Base-by-base conservation (phyloP, 2,113 vertebrate genomes). In the Etheostoma spectabile region DNA sequence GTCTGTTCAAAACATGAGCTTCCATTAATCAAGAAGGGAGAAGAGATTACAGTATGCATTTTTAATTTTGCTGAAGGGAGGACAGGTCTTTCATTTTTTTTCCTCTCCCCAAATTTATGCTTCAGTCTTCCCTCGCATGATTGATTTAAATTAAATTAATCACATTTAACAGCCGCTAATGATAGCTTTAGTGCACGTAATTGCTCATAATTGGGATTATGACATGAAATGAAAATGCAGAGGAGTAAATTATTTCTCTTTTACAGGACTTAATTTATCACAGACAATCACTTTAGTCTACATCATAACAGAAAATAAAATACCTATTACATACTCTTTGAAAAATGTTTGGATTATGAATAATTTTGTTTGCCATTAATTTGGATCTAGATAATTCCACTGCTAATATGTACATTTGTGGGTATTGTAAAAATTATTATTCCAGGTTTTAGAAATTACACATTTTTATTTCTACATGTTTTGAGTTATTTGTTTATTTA, bases 51-150 rank as follows among this genome's bases (percentile, higher is more conserved):
- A 30, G 30, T 30, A 30, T 55, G 4, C 30, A 12, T 82, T 74
- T 21, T 55, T 45, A 10, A 52, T 82, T 82, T 42, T 77, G 11
- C 48, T 76, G 42, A 52, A n/a, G 8, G 24, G 30, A 59, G 16
- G 35, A 42, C 7, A 70, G 21, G 18, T 48, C 3, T 66, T 52
- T 56, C 33, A 27, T 67, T 16, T 61, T 16, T 61, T 51, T 24
- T 22, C 35, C 6, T 38, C 11, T 30, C 24, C 6, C 27, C 1
- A 13, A 38, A 67, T 22, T 49, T 18, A 48, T 24, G 24, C 19
- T 13, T 33, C 19, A 22, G 24, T n/a, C 38, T 18, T 27, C 18
- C 33, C 42, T 57, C 14, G 3, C 27, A 70, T 42, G 65, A 70
- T 64, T 52, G 1, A 42, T 66, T 72, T 38, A n/a, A 10, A 42